Evolutionary conservation across 1,140 invertebrate genomes (phyloP), one percentile per base, ranked within the genome.

Genomic region (Brachionus rubens): DNA sequence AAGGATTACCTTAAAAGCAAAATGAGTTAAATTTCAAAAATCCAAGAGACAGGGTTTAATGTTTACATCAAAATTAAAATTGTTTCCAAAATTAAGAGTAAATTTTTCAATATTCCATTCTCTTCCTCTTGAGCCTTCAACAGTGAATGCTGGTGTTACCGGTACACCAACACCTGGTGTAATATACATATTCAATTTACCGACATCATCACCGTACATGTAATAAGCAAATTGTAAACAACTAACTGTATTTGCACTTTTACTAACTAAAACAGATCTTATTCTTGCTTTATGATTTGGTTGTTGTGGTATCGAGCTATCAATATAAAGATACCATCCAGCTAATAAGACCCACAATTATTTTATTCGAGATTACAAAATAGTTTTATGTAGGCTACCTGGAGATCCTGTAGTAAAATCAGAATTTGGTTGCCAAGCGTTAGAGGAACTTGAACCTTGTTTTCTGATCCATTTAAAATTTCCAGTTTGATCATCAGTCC

Each of bases 381-480:
- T 36, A 10, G 7, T 46, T 28, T 33, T 16, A 16, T 52, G 19
- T 14, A 2, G 83, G 79, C 76, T 83, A 84, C 75, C 79, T 83
- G 56, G 85, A 85, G 81, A 76, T 76, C 75, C 79, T 48, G 79
- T 80, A 19, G 86, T 86, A 76, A 86, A 85, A 79, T 86, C 86
- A 67, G 79, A 79, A 40, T 41, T 48, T 28, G 46, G 48, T 19
- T 41, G 30, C 33, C 48, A 59, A 16, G 16, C 19, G 56, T 19
- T 54, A 28, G 19, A 33, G 12, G 46, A 48, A 41, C 30, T 30
- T 40, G 14, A 75, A 21, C n/a, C 72, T 75, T 75, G 72, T 28
- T 30, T 48, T n/a, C 48, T 19, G 7, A 9, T 21, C 72, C 72
- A 75, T 30, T 75, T 56, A n/a, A 54, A 43, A 30, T 41, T 36